A percentile compares a stretch with the other conserved stretches of the same genome.
These are phyloP conservation scores for Coryphaenoides rupestris DNA, from an alignment of 2,113 vertebrate genomes.

Conservation along the genomic window DNA sequence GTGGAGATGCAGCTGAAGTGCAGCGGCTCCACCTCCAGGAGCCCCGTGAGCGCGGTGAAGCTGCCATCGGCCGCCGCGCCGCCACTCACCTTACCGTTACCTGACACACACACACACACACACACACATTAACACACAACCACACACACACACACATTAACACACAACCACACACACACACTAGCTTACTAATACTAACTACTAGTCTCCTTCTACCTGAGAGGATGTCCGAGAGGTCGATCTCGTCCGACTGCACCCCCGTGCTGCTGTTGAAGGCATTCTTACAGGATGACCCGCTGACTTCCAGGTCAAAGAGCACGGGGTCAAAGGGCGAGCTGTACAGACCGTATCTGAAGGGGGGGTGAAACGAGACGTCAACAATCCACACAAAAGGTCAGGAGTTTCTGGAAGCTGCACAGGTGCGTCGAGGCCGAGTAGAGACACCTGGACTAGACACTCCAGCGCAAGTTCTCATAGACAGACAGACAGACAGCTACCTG, in stretches of 20 bases:
- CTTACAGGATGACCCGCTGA: conserved; percentile 97
- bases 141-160: not conserved
- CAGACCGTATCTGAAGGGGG: conserved; percentile 84
- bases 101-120: conserved; percentile 56
- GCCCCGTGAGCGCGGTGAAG: conserved; percentile 95
- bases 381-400: too few species aligned
- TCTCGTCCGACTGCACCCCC: conserved; percentile 95
- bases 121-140: not conserved
- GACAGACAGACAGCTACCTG: too few species aligned
- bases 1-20: conserved; percentile 98
- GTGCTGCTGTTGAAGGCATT: conserved; percentile 92
- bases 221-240: conserved; percentile 97
- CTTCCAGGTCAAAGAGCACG: conserved; percentile 97
- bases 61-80: conserved; percentile 96
- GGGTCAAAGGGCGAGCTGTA: conserved; percentile 98
- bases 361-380: not conserved
- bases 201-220: conserved; percentile 64
- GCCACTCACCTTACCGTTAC: conserved; percentile 90
- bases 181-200: too few species aligned
- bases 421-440: too few species aligned
- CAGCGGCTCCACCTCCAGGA: conserved; percentile 96
- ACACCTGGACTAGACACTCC: too few species aligned
- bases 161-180: too few species aligned
- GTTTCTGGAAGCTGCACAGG: too few species aligned
- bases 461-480: too few species aligned